These are phyloP conservation scores for Ostrea denselamellosa DNA, from an alignment of 1,140 invertebrate genomes.

Conservation along the genomic window DNA sequence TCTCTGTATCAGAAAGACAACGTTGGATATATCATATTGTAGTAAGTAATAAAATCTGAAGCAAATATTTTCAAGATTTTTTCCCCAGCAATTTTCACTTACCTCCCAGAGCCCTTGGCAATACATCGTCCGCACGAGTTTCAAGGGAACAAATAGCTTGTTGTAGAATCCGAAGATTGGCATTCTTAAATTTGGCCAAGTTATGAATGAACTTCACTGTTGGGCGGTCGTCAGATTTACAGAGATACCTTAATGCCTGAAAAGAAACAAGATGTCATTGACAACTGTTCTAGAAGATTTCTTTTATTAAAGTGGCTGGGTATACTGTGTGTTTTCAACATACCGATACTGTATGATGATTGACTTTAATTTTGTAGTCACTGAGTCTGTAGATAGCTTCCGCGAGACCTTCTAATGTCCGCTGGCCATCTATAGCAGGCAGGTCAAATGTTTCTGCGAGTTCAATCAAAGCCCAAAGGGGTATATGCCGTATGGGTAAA, in stretches of 20 bases:
- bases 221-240: background rate
- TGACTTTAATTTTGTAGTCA: background rate
- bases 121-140: background rate
- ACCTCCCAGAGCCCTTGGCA: background rate
- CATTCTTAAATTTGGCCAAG: background rate
- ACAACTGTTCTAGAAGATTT: too few relatives aligned
- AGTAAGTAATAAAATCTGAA: background rate
- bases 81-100: background rate
- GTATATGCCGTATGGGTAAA: background rate
- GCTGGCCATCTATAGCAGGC: background rate
- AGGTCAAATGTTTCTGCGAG: background rate
- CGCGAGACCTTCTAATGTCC: background rate
- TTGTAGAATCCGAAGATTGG: background rate
- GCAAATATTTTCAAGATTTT: background rate
- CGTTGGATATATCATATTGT: background rate
- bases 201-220: background rate
- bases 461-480: background rate
- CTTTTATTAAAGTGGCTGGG: background rate
- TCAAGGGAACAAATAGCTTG: background rate
- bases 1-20: background rate
- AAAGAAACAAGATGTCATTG: background rate
- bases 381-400: background rate
- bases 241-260: background rate
- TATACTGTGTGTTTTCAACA: background rate
- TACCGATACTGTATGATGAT: constrained; percentile 4